Base-by-base conservation (phyloP, 2,888 invertebrate species). In the Trichopria drosophilae region DNA sequence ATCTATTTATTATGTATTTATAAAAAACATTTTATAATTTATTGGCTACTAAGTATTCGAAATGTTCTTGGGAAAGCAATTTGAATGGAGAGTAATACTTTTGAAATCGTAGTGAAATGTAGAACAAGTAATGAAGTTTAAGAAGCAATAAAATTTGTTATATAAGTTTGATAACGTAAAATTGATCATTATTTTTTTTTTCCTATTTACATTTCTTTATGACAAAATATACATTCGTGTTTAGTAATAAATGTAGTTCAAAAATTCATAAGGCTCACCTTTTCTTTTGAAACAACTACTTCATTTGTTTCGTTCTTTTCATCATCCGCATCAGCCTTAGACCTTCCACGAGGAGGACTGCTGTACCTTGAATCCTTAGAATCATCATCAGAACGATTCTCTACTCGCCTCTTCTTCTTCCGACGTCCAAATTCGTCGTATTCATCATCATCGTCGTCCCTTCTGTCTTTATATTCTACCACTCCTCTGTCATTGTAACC, bases 401-500 rank as follows among this genome's bases (percentile, higher is more conserved):
- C 83, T 69, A 79, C 72, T 69, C 70, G 73, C 53, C 74, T 65
- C 59, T 84, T 84, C 71, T 85, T 86, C 63, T 79, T 82, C 37
- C 86, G 79, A 4, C 75, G 66, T 1, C 87, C 86, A 73, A 92
- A 91, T 75, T 98, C 98, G 77, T 99, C 99, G 76, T 91, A 98
- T 77, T 98, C 98, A 71, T 93, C 94, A 69, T 95, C 94, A 22
- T 91, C 90, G 7, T 85, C 85, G 34, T 90, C 86, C 43, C 85
- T 84, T 40, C 93, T 81, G 66, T 92, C 86, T 62, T 93, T 90
- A 71, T 99, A 99, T 72, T 99, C 98, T 2, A 98, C 96, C 4
- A 90, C 85, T 40, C 94, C 96, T 52, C 97, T 83, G 73, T 98
- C 97, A 79, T 97, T 97, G 76, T 95, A 97, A 20, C 92, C 92